phyloP scores from a whole-genome alignment of 92 coral and sea anemone species.

The Heteractis magnifica region DNA sequence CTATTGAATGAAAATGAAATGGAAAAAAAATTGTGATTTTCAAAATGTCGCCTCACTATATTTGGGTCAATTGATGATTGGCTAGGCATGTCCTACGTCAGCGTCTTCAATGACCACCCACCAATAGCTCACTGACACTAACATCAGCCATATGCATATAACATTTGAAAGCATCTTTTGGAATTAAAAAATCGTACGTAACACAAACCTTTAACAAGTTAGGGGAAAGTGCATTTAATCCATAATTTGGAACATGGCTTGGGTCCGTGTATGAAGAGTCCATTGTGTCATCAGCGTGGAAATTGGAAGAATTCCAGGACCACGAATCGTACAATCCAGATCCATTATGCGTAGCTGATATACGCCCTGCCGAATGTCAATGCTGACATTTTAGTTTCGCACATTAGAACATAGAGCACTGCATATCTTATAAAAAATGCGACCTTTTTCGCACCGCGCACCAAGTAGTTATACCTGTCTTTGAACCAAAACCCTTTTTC shows the following conservation, averaged over 20 bases:
- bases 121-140: too few species aligned
- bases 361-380: constrained; percentile 47
- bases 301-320: constrained; percentile 70
- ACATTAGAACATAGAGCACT: not conserved
- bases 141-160: too few species aligned
- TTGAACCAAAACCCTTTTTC: too few species aligned
- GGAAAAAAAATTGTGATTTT: not conserved
- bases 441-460: too few species aligned
- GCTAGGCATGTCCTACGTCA: too few species aligned
- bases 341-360: constrained; percentile 26
- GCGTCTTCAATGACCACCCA: too few species aligned
- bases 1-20: constrained; percentile 15
- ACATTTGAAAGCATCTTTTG: not conserved
- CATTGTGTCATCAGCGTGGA: constrained; percentile 65
- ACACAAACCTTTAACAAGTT: not conserved
- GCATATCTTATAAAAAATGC: too few species aligned
- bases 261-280: constrained; percentile 60
- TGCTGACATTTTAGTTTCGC: not conserved
- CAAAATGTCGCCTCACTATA: too few species aligned
- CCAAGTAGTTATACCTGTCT: too few species aligned
- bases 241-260: constrained; percentile 38
- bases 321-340: constrained; percentile 57
- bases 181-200: not conserved
- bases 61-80: too few species aligned
- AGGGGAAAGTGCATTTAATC: constrained; percentile 25